Base-by-base conservation (phyloP, 1,140 invertebrate genomes). In the Ectropis grisescens region DNA sequence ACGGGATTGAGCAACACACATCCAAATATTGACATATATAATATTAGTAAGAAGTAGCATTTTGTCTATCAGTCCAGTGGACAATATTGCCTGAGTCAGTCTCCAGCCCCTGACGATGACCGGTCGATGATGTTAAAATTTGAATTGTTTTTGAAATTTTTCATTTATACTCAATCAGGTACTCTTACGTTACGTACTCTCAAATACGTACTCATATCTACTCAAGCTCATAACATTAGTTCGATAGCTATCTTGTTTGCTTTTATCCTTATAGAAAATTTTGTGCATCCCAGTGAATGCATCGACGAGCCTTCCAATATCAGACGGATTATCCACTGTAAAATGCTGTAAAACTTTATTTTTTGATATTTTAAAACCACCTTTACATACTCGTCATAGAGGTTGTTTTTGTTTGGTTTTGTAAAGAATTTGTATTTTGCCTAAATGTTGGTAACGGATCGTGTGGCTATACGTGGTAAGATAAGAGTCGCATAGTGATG, bases 251-350 rank as follows among this genome's bases (percentile, higher is more conserved):
- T 79, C 76, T 69, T 79, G 71, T 81, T 79, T 78, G 74, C 76
- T 79, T 76, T 76, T 79, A 78, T 78, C 66, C 72, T 76, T 81
- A 79, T 81, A 79, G 76, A 81, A 76, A 79, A 81, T 79, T 78
- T 79, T 60, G 74, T 76, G 74, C 71, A 79, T 69, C 64, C 60
- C 64, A 67, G 58, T 74, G 72, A 76, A 78, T 79, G 72, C 72
- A 70, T 59, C 67, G 60, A 53, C 57, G 60, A 53, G 69, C 65
- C 71, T 74, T 78, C 69, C 76, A 81, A 81, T 81, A 81, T 81
- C 69, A 67, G 58, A 47, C 41, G 72, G 72, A 79, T 76, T 76
- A 81, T 74, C 61, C 64, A 48, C 47, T 57, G 59, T 60, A 65
- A 68, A 81, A 81, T 51, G 72, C 47, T 66, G 56, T 78, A 76